These are phyloP conservation scores for Chouioia cunea DNA, from an alignment of 2,888 invertebrate genomes.

Conservation along the genomic window DNA sequence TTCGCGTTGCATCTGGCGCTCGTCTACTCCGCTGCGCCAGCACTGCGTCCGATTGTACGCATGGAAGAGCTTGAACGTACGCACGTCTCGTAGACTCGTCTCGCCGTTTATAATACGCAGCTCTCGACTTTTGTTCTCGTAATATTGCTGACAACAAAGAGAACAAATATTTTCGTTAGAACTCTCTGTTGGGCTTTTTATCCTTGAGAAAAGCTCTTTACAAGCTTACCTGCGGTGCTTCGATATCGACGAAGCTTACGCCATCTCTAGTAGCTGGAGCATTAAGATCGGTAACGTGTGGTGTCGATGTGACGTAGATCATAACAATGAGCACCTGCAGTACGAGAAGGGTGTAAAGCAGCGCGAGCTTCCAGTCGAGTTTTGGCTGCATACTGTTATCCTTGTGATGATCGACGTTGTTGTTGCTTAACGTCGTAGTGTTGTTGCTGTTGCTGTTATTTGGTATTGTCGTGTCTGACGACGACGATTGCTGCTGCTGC, in stretches of 20 bases:
- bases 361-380: conserved; percentile 64
- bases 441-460: neutral
- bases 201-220: neutral
- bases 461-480: neutral
- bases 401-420: conserved; percentile 51
- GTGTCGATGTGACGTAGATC: conserved; percentile 65
- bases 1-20: conserved; percentile 55
- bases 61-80: conserved; percentile 58
- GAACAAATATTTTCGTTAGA: neutral
- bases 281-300: conserved; percentile 57
- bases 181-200: conserved; percentile 14
- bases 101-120: conserved; percentile 57
- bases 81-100: conserved; percentile 57
- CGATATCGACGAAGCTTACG: conserved; percentile 63
- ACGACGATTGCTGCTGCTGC: neutral
- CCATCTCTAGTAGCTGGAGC: conserved; percentile 51
- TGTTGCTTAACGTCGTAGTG: conserved; percentile 1
- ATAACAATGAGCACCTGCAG: conserved; percentile 66
- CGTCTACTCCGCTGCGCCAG: conserved; percentile 61
- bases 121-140: conserved; percentile 22
- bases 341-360: conserved; percentile 64
- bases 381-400: conserved; percentile 63
- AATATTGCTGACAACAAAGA: conserved; percentile 17
- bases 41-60: conserved; percentile 61
- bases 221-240: conserved; percentile 52